Evolutionary conservation across 2,888 invertebrate genomes (phyloP).

Genomic region (Beris chalybata): DNA sequence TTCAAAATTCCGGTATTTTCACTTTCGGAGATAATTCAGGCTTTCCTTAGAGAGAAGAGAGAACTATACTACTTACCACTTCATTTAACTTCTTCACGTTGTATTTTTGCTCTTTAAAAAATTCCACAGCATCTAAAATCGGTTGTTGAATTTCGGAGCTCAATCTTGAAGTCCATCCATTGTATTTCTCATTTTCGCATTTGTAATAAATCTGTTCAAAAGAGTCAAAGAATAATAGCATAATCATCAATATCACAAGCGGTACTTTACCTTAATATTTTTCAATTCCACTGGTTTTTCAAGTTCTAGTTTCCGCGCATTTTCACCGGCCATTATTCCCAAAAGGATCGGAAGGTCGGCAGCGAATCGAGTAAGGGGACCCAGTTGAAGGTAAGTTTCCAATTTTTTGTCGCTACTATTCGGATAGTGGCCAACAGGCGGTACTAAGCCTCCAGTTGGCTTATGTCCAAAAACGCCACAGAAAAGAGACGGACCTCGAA

Average conservation of each 20-base stretch:
- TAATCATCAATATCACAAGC: neutral
- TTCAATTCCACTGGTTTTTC: conserved; percentile 59
- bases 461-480: conserved; percentile 89
- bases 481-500: conserved; percentile 81
- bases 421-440: conserved; percentile 67
- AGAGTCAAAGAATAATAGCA: neutral
- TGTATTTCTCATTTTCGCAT: conserved; percentile 41
- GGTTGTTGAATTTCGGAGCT: conserved; percentile 47
- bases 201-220: conserved; percentile 16
- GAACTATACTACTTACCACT: neutral
- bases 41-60: too few relatives aligned
- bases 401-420: conserved; percentile 58
- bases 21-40: too few relatives aligned
- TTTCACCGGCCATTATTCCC: conserved; percentile 63
- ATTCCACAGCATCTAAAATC: conserved; percentile 47
- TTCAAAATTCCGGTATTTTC: too few relatives aligned
- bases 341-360: conserved; percentile 72
- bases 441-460: conserved; percentile 67
- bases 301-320: conserved; percentile 56
- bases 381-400: conserved; percentile 61
- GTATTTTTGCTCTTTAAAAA: conserved; percentile 47
- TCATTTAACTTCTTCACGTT: conserved; percentile 34
- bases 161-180: conserved; percentile 43
- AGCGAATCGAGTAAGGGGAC: conserved; percentile 79
- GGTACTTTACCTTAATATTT: conserved; percentile 54